Evolutionary conservation across 2,113 vertebrate species (phyloP), one percentile per base, ranked within the genome.

Genomic region (Misgurnus mizolepis): DNA sequence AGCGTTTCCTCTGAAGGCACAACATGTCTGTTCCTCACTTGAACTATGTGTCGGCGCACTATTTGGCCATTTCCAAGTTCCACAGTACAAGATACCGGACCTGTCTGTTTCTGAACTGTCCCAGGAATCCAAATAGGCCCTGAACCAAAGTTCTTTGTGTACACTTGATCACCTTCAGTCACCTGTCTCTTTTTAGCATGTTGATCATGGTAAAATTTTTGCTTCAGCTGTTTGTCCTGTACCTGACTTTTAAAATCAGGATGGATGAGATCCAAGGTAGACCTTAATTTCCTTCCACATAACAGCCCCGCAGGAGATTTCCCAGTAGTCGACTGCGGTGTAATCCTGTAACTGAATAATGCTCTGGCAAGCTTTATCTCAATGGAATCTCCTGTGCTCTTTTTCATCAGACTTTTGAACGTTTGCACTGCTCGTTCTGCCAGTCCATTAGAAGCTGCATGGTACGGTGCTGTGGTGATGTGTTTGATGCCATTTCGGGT

Each of bases 401-500:
- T 71, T 34, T 50, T 47, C 34, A 76, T 56, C 14, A 65, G 6
- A 8, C 11, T 15, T 65, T 64, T 65, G 10, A 78, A 67, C 0
- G 67, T 62, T 67, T 79, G 67, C 5, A 60, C 67, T 0, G 53
- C 53, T 1, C 41, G 3, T 71, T 71, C 22, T 5, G 76, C 76
- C 9, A 78, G 27, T 15, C 22, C 45, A 65, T 80, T 80, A 10
- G 78, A 64, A 17, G 58, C 12, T 7, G 53, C 62, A 62, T 68
- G 17, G 11, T 60, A 69, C 11, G 40, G 80, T 10, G 60, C 60
- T 12, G 40, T 67, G 2, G 64, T 76, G 1, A 61, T 11, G n/a
- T 68, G 64, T 3, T n/a, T 34, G n/a, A 75, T 68, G 7, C 64
- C 22, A 61, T 81, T 81, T 5, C 27, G 5, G 11, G 15, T 17